phyloP scores from a whole-genome alignment of 1,140 invertebrate species.

The Harpegnathos saltator region DNA sequence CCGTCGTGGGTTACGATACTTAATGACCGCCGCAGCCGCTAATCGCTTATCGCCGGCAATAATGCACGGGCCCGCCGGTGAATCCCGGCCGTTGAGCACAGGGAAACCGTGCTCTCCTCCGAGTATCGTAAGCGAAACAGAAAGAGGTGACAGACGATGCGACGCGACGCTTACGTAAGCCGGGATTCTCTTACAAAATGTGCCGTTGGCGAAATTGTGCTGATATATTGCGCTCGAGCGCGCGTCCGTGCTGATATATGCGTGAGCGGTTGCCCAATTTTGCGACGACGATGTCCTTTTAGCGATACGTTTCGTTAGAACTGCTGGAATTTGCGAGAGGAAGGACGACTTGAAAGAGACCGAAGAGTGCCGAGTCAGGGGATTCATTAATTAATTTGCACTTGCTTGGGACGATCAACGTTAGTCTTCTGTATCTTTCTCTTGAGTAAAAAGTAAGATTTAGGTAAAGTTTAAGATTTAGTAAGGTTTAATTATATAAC shows the following conservation, averaged over 20 bases:
- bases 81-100: background rate
- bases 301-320: background rate
- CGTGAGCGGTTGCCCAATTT: conserved; percentile 32
- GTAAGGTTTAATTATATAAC: too few relatives aligned
- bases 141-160: conserved; percentile 49
- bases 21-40: conserved; percentile 34
- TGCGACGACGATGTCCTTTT: background rate
- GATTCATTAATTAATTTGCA: conserved; percentile 7
- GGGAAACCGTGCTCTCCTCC: conserved; percentile 13
- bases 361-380: background rate
- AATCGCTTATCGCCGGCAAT: conserved; percentile 23
- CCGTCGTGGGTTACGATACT: conserved; percentile 3
- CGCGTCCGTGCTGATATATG: background rate
- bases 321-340: background rate
- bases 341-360: background rate
- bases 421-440: background rate
- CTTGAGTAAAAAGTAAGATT: too few relatives aligned
- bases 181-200: conserved; percentile 62
- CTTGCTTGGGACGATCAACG: background rate
- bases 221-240: conserved; percentile 5
- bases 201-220: conserved; percentile 49
- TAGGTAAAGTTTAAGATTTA: too few relatives aligned
- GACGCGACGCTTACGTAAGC: conserved; percentile 14
- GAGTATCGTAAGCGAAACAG: conserved; percentile 59
- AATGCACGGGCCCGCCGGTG: conserved; percentile 16